Conservation (phyloP, 2,113 vertebrate species). For the Saguinus imperator region DNA sequence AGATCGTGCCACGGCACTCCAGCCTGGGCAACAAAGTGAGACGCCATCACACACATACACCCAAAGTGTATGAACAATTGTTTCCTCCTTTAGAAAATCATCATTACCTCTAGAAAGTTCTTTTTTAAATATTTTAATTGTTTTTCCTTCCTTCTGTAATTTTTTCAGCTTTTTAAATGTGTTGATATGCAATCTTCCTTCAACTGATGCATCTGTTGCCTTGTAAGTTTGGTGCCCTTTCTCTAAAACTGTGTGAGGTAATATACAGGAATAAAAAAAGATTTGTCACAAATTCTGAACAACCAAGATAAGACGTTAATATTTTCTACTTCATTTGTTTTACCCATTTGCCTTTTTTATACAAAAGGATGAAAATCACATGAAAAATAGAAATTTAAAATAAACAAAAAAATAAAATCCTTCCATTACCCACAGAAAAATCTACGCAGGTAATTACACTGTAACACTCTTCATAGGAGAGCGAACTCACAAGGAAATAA, state of each 20-base stretch:
- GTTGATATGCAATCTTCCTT: not conserved
- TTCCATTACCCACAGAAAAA: not conserved
- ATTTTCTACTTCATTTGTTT: not conserved
- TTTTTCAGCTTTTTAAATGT: not conserved
- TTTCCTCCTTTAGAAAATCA: not conserved
- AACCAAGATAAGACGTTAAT: not conserved
- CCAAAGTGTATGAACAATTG: too few species aligned
- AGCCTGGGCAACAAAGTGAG: too few species aligned
- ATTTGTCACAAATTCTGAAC: not conserved
- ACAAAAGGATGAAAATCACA: not conserved
- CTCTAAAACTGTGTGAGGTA: not conserved
- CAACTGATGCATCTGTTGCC: not conserved
- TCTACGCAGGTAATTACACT: not conserved
- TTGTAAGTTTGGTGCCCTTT: not conserved
- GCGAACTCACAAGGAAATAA: not conserved
- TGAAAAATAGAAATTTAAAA: not conserved
- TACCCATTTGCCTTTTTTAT: not conserved
- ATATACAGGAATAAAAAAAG: not conserved
- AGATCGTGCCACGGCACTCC: too few species aligned
- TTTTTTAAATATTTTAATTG: not conserved
- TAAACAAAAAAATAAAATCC: not conserved
- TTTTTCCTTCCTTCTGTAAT: not conserved
- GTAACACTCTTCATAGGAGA: not conserved
- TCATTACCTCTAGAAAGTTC: not conserved
- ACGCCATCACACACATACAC: too few species aligned